These are phyloP conservation scores for Melanotaenia parkinsoni DNA, from an alignment of 2,797 vertebrate species.

Conservation along the genomic window DNA sequence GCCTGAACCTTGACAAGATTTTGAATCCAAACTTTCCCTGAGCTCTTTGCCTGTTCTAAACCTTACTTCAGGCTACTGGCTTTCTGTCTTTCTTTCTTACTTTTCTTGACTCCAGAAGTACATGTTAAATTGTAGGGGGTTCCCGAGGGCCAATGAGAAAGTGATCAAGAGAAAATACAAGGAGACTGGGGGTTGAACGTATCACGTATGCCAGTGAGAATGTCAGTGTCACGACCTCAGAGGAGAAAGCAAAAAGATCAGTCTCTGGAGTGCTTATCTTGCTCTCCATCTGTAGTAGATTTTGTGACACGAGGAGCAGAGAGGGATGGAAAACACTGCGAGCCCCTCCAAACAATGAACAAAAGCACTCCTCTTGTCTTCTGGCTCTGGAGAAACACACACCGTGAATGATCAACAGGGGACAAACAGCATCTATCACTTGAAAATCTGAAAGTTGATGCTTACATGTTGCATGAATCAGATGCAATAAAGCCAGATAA, in stretches of 20 bases:
- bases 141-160: constrained; percentile 44
- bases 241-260: constrained; percentile 75
- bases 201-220: constrained; percentile 80
- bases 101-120: constrained; percentile 37
- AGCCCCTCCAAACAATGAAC: constrained; percentile 53
- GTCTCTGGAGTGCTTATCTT: constrained; percentile 76
- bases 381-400: constrained; percentile 53
- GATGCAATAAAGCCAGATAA: constrained; percentile 8
- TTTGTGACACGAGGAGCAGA: constrained; percentile 76
- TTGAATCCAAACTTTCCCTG: constrained; percentile 22
- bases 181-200: constrained; percentile 58
- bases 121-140: constrained; percentile 37
- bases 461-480: constrained; percentile 51
- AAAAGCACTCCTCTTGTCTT: constrained; percentile 71
- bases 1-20: constrained; percentile 26
- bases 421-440: constrained; percentile 63
- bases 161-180: constrained; percentile 55
- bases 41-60: constrained; percentile 33
- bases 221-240: constrained; percentile 83
- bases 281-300: constrained; percentile 82
- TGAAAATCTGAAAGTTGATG: constrained; percentile 45
- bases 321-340: constrained; percentile 76
- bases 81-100: constrained; percentile 6
- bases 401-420: constrained; percentile 74
- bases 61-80: neutral